These are phyloP conservation scores for Ferrisia virgata DNA, from an alignment of 2,888 invertebrate genomes.

Conservation along the genomic window DNA sequence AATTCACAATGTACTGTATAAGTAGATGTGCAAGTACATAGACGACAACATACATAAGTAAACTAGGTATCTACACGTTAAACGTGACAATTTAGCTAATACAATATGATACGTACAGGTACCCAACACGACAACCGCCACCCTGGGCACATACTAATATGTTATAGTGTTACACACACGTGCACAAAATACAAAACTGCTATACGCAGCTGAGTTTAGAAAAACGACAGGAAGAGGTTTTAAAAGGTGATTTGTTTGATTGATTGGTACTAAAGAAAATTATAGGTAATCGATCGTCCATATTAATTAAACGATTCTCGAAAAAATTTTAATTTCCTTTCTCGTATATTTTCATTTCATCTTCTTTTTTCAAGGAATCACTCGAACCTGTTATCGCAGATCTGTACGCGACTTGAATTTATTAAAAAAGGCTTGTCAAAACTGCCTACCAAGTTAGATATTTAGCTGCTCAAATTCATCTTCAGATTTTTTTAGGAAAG, in stretches of 20 bases:
- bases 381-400: not conserved
- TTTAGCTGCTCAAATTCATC: no score
- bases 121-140: not conserved
- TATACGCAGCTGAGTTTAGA: not conserved
- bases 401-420: no score
- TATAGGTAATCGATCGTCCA: not conserved
- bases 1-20: not conserved
- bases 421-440: no score
- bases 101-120: not conserved
- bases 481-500: no score
- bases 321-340: not conserved
- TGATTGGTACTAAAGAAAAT: not conserved
- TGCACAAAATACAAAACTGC: not conserved
- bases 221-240: not conserved
- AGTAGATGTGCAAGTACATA: not conserved
- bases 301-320: not conserved
- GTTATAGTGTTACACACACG: not conserved
- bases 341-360: not conserved
- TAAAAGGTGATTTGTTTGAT: not conserved
- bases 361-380: not conserved
- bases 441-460: no score
- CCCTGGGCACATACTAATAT: not conserved
- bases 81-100: constrained; percentile 1
- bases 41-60: not conserved
- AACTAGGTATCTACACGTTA: not conserved